A percentile compares a stretch with the other conserved stretches of the same genome.
Conservation (phyloP, 2,888 invertebrate genomes). For the Cephus rjabovi region DNA sequence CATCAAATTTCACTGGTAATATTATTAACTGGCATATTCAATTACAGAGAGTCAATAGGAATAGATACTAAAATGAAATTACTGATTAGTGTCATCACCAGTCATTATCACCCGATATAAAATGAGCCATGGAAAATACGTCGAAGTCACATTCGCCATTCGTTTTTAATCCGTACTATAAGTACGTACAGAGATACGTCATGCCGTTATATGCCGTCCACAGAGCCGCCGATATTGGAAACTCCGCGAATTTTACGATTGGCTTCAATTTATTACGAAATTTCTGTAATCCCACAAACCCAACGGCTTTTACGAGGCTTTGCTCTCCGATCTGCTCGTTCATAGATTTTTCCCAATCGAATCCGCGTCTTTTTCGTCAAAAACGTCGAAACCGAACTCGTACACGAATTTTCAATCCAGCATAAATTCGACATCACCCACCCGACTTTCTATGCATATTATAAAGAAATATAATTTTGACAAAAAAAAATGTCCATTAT, state of each 20-base stretch:
- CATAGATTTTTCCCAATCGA: too few species aligned
- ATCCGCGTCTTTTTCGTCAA: too few species aligned
- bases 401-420: too few species aligned
- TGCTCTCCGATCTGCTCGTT: too few species aligned
- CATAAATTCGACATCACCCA: too few species aligned
- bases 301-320: not conserved
- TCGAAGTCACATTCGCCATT: not conserved
- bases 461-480: too few species aligned
- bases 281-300: not conserved
- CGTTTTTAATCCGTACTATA: not conserved
- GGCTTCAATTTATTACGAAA: constrained; percentile 10
- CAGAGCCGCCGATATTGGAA: not conserved
- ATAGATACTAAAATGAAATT: too few species aligned
- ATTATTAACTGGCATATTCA: not conserved
- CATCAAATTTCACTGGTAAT: too few species aligned
- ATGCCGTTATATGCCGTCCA: not conserved
- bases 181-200: not conserved
- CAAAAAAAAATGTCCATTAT: too few species aligned
- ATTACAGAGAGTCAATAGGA: not conserved
- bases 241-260: constrained; percentile 9
- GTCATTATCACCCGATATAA: not conserved
- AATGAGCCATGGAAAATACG: not conserved
- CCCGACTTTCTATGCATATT: too few species aligned
- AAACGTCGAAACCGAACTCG: too few species aligned
- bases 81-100: too few species aligned